Evolutionary conservation across 2,113 vertebrate genomes (phyloP).

Genomic region (Ictidomys tridecemlineatus): DNA sequence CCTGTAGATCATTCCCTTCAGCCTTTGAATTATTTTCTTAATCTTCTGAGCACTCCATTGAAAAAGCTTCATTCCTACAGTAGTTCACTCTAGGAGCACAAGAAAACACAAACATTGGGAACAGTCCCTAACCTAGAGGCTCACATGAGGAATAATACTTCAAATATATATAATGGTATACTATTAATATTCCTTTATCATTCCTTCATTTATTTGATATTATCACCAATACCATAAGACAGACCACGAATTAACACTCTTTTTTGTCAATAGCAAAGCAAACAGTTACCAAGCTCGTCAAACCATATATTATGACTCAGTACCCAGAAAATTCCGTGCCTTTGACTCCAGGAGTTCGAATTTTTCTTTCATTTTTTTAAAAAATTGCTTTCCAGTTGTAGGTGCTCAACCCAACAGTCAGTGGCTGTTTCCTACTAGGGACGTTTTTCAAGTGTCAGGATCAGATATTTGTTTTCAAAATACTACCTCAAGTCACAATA

Average conservation of each 20-base stretch:
- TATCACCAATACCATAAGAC: not conserved
- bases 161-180: not conserved
- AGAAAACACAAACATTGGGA: not conserved
- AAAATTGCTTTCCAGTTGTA: not conserved
- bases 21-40: slow-evolving; percentile 68
- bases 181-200: not conserved
- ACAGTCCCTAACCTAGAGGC: not conserved
- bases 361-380: not conserved
- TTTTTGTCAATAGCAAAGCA: not conserved
- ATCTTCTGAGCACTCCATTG: slow-evolving; percentile 48
- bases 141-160: not conserved
- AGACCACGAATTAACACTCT: not conserved
- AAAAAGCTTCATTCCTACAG: slow-evolving; percentile 3
- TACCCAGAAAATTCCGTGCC: not conserved
- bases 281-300: not conserved
- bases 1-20: slow-evolving; percentile 42
- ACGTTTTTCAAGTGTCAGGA: not conserved
- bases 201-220: not conserved
- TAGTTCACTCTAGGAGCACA: not conserved
- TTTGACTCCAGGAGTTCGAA: not conserved
- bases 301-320: not conserved
- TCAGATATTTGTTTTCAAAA: not conserved
- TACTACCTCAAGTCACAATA: not conserved
- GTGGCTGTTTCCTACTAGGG: not conserved
- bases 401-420: not conserved